Evolutionary conservation across 2,113 vertebrate genomes (phyloP), one percentile per base, ranked within the genome.

Genomic region (Corvus cornix): DNA sequence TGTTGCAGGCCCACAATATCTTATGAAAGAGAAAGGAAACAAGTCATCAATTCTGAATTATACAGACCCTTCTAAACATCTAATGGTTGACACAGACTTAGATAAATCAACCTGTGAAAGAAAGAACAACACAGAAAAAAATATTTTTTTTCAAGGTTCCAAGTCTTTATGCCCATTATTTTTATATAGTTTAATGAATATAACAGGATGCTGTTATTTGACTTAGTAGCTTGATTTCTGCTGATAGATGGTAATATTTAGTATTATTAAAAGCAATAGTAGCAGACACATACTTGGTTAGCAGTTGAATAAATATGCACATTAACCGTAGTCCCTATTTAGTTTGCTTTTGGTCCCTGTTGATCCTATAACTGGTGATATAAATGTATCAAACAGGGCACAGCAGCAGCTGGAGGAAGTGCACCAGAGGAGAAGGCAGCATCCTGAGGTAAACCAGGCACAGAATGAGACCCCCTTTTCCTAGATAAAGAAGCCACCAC

Each of bases 371-470:
- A 8, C 6, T 30, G 46, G 5, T 16, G 44, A 28, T 12, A 17
- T 7, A 20, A 37, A 22, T 5, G 8, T 11, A 13, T 33, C 26
- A 60, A 64, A 52, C 2, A 22, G 33, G 55, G n/a, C 15, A 14
- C 1, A 1, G 6, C 16, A 17, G 2, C 33, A 53, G 6, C 16
- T 16, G 33, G 11, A 76, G 39, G 39, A 53, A 11, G 5, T 0
- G 6, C 43, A 6, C 4, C 13, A 6, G 16, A 59, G 17, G 23
- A 69, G 66, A 55, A 23, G 14, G 11, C 4, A 1, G 3, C 33
- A 1, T 16, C 46, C 39, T 75, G 70, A 60, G 41, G 27, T 20
- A 11, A 52, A 11, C 24, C 49, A 64, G 69, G 21, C 18, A 2
- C 27, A 27, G 46, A 41, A 23, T 4, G 9, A 70, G 28, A 30